A percentile compares a stretch with the other conserved stretches of the same genome.
Conservation (phyloP, 2,113 vertebrate genomes). For the Clinocottus analis region DNA sequence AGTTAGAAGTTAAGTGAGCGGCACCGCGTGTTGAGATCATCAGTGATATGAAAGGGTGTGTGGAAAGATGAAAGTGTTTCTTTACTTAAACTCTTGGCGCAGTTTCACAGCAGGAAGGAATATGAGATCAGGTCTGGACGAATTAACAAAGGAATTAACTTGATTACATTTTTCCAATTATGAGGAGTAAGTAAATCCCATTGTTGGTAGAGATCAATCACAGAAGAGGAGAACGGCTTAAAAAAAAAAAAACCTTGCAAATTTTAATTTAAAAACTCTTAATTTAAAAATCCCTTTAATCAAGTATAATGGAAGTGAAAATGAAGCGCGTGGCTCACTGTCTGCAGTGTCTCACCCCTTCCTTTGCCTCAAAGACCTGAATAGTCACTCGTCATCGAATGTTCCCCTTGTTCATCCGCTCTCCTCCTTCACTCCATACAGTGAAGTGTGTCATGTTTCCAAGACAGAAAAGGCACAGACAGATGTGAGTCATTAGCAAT, state of each 20-base stretch:
- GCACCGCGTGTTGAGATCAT: background rate
- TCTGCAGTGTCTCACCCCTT: conserved; percentile 1
- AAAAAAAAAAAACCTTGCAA: conserved; percentile 34
- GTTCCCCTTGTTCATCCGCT: background rate
- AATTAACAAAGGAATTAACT: conserved; percentile 72
- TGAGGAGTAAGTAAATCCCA: conserved; percentile 68
- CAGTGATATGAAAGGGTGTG: background rate
- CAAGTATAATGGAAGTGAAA: conserved; percentile 62
- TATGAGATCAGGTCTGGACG: conserved; percentile 25
- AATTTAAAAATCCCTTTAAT: conserved; percentile 73
- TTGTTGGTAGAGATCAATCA: conserved; percentile 70
- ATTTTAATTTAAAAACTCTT: conserved; percentile 56
- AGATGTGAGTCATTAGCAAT: conserved; percentile 40
- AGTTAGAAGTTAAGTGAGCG: background rate
- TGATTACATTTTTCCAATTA: conserved; percentile 76
- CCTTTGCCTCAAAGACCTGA: background rate
- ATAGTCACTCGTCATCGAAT: conserved; percentile 1
- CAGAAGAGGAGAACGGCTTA: conserved; percentile 40
- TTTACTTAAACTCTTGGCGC: conserved; percentile 34
- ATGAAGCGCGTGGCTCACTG: conserved; percentile 28
- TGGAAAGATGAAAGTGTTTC: conserved; percentile 16
- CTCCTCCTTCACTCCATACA: background rate
- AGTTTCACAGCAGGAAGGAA: conserved; percentile 25
- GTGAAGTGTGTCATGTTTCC: conserved; percentile 16
- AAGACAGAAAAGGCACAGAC: background rate